Base-by-base conservation (phyloP, 1,140 invertebrate genomes). In the Lepidurus apus region DNA sequence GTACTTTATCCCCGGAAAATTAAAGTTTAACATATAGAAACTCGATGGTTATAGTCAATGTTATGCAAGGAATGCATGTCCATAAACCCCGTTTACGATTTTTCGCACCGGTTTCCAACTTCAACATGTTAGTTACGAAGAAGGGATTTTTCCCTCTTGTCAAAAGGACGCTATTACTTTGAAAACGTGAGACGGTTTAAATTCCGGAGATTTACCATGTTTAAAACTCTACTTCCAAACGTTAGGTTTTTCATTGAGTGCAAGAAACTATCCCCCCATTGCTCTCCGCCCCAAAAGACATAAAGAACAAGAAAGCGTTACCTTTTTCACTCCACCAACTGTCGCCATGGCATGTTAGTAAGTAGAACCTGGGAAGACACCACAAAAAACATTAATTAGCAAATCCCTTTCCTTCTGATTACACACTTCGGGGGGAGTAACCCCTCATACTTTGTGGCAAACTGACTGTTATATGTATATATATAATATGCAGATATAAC, bases 281-380 rank as follows among this genome's bases (percentile, higher is more conserved):
- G 45, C 45, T 47, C 45, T 47, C 21, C 17, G 3, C 6, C 53
- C 21, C 53, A 65, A 65, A 65, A n/a, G 53, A 13, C 17, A 65
- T 65, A 65, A 65, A 7, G n/a, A 17, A 65, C 53, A 65, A 65
- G 9, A 65, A 65, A 65, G 53, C 53, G 53, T 65, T 65, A 65
- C 53, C 53, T 65, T 65, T 65, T 65, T 65, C 53, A 65, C 53
- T 65, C 53, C 34, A 3, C 34, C 53, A 65, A 65, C 53, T 65
- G 53, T 65, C 53, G 53, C 53, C 53, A 65, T 65, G 53, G 53
- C 53, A 65, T 65, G 53, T 65, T 65, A 65, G 53, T 65, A 65
- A 65, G 53, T 65, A 17, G 53, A 65, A 65, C 53, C 53, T 65
- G 53, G 53, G 53, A 65, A 65, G 53, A 65, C 17, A 65, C 17